Base-by-base conservation (phyloP, 1,140 invertebrate species). In the Zaprionus ornatus region DNA sequence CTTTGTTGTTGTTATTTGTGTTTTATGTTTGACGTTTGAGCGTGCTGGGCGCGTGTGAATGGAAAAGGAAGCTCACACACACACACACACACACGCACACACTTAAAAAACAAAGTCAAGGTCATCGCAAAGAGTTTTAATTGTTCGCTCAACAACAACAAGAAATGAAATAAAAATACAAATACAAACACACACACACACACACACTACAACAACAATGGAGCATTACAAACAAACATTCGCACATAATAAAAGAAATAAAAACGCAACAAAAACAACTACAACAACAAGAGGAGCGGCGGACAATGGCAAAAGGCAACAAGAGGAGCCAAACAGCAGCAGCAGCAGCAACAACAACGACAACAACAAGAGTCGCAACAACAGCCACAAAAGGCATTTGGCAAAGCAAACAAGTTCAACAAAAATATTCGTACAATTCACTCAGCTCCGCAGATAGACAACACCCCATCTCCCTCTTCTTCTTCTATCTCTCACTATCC, bases 41-140 rank as follows among this genome's bases (percentile, higher is more conserved):
- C 86, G 85, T 88, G 85, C 85, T 90, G 81, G 69, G 81, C 85
- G 85, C 85, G 85, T 88, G 85, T 90, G 85, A 88, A 88, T 88
- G 85, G 62, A 73, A 90, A 88, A 88, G 85, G 85, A 88, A 88
- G 85, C 85, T 88, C 84, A 27, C 61, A 57, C 55, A 61, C 32
- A 65, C 50, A 64, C 62, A 15, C 35, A 65, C 55, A 72, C 48
- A 37, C 15, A 60, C 27, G 48, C 37, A 52, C 6, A 64, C 45
- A 40, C 48, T 37, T 21, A 54, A 69, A 68, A 67, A 91, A 91
- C 91, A 92, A 92, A 92, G 91, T 92, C 91, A 92, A 92, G 91
- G 91, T 92, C 91, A 92, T 91, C 90, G 91, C 85, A 92, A 92
- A 92, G 91, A 92, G 91, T 92, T 92, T 90, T 92, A 92, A 92